Conservation (phyloP, 2,888 invertebrate genomes). For the Lydus trimaculatus region DNA sequence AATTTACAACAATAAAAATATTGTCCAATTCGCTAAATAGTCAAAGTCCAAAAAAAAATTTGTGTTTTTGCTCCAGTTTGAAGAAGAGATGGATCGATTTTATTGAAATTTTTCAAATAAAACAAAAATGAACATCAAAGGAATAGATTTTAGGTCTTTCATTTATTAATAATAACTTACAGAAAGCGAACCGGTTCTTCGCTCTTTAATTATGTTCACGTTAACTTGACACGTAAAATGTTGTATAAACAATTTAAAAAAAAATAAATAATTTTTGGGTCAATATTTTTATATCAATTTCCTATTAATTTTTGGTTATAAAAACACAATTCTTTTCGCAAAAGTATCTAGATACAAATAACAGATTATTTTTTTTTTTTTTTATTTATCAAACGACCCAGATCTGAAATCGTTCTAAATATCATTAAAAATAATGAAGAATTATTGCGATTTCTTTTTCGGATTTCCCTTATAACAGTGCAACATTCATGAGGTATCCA, state of each 20-base stretch:
- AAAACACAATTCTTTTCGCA: neutral
- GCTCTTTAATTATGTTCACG: neutral
- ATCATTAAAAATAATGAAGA: too few relatives aligned
- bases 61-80: too few relatives aligned
- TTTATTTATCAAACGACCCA: neutral
- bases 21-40: neutral
- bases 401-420: neutral
- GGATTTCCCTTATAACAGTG: neutral
- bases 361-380: too few relatives aligned
- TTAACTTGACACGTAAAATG: neutral
- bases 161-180: neutral
- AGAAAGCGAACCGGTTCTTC: conserved; percentile 9
- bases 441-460: too few relatives aligned
- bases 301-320: neutral
- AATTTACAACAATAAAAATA: neutral
- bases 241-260: too few relatives aligned
- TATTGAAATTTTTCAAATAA: too few relatives aligned
- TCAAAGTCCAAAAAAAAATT: too few relatives aligned
- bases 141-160: too few relatives aligned
- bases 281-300: neutral
- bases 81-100: too few relatives aligned
- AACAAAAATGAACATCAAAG: too few relatives aligned
- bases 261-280: neutral
- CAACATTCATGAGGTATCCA: too few relatives aligned
- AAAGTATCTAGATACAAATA: too few relatives aligned